Evolutionary conservation across 2,797 vertebrate genomes (phyloP).

Genomic region (Sebastes trivittatus): DNA sequence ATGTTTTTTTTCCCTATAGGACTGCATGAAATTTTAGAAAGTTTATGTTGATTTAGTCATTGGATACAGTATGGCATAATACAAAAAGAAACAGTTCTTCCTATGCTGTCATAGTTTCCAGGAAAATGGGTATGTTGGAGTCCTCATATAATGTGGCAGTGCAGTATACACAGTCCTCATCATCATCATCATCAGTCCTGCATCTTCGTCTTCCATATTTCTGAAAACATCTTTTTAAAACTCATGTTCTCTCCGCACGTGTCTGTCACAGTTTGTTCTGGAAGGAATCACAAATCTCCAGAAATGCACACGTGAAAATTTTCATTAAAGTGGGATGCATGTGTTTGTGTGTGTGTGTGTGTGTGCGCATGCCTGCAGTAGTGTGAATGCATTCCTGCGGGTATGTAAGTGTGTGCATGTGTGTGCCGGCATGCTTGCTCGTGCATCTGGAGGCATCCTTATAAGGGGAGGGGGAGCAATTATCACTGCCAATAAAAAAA

Average conservation of each 20-base stretch:
- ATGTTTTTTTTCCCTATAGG: not conserved
- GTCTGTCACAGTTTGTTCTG: conserved; percentile 13
- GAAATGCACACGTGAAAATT: conserved; percentile 41
- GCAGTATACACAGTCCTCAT: not conserved
- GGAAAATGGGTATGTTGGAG: conserved; percentile 10
- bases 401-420: conserved; percentile 73
- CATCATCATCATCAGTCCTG: not conserved
- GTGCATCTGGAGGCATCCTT: conserved; percentile 63
- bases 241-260: not conserved
- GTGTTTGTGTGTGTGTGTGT: not conserved
- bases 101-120: conserved; percentile 34
- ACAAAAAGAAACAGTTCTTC: not conserved
- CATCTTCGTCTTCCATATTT: not conserved
- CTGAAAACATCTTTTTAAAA: not conserved
- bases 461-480: conserved; percentile 73
- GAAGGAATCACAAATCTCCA: conserved; percentile 12
- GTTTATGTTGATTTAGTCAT: conserved; percentile 34
- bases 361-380: conserved; percentile 17
- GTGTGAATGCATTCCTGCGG: conserved; percentile 69
- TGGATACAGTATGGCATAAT: conserved; percentile 9
- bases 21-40: conserved; percentile 11
- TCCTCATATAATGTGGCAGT: not conserved
- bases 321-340: conserved; percentile 36
- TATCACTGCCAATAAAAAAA: conserved; percentile 83
- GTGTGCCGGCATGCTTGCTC: conserved; percentile 58